Evolutionary conservation across 2,888 invertebrate genomes (phyloP), one percentile per base, ranked within the genome.

Genomic region (Tiphia femorata): DNA sequence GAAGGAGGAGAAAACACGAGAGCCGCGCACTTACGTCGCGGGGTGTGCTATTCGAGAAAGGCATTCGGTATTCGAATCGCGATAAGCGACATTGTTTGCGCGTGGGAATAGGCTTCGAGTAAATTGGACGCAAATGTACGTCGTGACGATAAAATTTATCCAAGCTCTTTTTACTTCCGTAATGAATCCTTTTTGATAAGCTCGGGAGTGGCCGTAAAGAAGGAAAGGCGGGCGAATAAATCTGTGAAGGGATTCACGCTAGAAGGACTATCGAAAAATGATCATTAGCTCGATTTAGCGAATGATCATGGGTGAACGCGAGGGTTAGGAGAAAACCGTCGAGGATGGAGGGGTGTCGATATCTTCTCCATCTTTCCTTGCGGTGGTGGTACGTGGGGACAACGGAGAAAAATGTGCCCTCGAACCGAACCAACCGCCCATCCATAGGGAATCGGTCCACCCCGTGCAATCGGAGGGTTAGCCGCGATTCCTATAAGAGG

Each of bases 361-460:
- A 47, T 17, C 53, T 54, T 53, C 50, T 60, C 53, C 25, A 60
- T 30, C 56, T 53, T 56, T 20, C 57, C 48, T 51, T 38, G 44
- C 51, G 47, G 48, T 46, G 42, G 50, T 63, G 30, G 33, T 5
- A 33, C 33, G 12, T 14, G 33, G 33, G 4, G n/a, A n/a, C n/a
- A n/a, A n/a, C 12, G 12, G 58, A 67, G 67, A 74, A 68, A 67
- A 72, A 73, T 68, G 67, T 68, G 62, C 63, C 67, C 67, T 58
- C 64, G 61, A 63, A 38, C 55, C 43, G 61, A 61, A 57, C 62
- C 64, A 71, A 70, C 71, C 72, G 49, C 58, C 67, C 64, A 73
- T 70, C 73, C 58, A 64, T 70, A 55, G 65, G 59, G 65, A 61
- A 52, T 53, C 53, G 53, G 59, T 61, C 65, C 70, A 56, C 61